A percentile compares a stretch with the other conserved stretches of the same genome.
Evolutionary conservation across 2,888 invertebrate species (phyloP).

Genomic region (Notodonta dromedarius): DNA sequence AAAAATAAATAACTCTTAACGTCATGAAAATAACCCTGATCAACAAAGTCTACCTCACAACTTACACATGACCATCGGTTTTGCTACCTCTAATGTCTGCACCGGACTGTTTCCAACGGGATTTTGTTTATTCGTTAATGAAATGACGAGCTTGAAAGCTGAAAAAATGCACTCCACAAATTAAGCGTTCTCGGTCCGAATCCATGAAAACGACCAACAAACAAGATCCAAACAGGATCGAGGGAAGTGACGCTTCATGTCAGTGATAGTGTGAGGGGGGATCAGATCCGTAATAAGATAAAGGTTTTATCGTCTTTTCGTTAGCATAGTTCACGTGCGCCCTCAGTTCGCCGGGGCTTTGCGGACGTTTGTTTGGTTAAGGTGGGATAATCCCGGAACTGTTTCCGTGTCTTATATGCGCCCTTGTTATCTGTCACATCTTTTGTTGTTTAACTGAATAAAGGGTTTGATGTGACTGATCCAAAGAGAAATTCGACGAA

Average conservation of each 20-base stretch:
- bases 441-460: slow-evolving; percentile 63
- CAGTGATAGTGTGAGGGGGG: slow-evolving; percentile 41
- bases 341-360: slow-evolving; percentile 59
- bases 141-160: background rate
- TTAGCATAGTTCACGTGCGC: slow-evolving; percentile 74
- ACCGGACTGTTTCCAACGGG: background rate
- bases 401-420: slow-evolving; percentile 60
- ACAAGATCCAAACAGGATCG: slow-evolving; percentile 31
- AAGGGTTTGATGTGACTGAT: slow-evolving; percentile 44
- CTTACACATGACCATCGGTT: too few relatives aligned
- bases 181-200: slow-evolving; percentile 20
- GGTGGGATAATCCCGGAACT: slow-evolving; percentile 73
- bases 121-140: background rate
- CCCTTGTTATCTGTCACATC: slow-evolving; percentile 47
- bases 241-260: slow-evolving; percentile 42
- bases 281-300: slow-evolving; percentile 74
- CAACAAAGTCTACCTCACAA: too few relatives aligned
- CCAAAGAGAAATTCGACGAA: slow-evolving; percentile 25
- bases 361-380: slow-evolving; percentile 71
- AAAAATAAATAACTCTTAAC: too few relatives aligned
- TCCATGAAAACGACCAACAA: slow-evolving; percentile 17
- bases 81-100: background rate
- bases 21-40: too few relatives aligned
- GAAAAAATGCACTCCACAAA: slow-evolving; percentile 22
- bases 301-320: slow-evolving; percentile 81